Evolutionary conservation across 2,888 invertebrate genomes (phyloP), one percentile per base, ranked within the genome.

Genomic region (Apomyelois bistriatella): DNA sequence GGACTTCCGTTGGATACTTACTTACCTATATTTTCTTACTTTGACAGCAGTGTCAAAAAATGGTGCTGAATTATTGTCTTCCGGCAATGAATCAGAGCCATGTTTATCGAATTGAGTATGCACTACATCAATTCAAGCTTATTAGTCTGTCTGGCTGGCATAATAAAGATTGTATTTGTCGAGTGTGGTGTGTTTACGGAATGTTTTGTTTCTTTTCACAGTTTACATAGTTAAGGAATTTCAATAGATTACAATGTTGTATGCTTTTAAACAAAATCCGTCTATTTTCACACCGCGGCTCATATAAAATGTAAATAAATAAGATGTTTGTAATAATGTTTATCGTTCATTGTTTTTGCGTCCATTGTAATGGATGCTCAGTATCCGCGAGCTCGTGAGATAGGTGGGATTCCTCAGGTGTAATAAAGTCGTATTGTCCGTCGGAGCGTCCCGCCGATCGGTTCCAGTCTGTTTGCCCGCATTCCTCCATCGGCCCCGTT

Each of bases 381-480:
- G 32, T 46, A 30, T 48, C 41, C 13, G 38, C 22, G 38, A 30
- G 30, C 16, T 6, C 48, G 10, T 41, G 28, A 41, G 17, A 40
- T 40, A 22, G 41, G 30, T 50, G n/a, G n/a, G 40, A 50, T 50
- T 50, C 40, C 32, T 40, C 32, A 40, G 46, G 16, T 16, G 32
- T 46, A 50, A 50, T 50, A 50, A 40, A 40, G 38, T 50, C 12
- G 42, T 42, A 10, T 22, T 16, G 42, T n/a, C 32, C n/a, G 15
- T 32, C 41, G 61, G 71, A 71, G 62, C 72, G 65, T 74, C 75
- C 72, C 66, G 72, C 66, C 65, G 67, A 66, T 70, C 38, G 68
- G 82, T 85, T 85, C 85, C 82, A 85, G 75, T 84, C 85, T 85
- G 82, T 75, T 86, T 79, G 69, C 56, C 68, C 60, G 72, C 77